Conservation (phyloP, 2,797 vertebrate genomes). For the Tarsius wallacei region DNA sequence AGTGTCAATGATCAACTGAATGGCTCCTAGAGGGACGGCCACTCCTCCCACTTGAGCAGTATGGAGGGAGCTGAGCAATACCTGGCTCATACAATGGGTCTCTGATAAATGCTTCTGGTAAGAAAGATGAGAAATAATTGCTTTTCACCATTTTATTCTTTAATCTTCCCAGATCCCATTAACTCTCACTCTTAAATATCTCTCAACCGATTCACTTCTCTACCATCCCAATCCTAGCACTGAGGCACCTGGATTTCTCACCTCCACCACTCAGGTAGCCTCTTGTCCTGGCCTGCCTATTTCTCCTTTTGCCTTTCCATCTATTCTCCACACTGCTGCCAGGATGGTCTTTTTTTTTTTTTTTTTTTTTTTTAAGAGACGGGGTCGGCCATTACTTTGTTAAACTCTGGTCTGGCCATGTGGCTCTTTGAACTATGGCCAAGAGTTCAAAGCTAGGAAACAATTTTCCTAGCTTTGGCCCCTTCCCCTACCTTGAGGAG, state of each 20-base stretch:
- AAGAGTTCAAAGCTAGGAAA: no score
- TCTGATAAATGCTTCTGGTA: not conserved
- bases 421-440: no score
- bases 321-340: not conserved
- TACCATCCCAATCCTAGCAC: not conserved
- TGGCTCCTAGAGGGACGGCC: not conserved
- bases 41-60: not conserved
- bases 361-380: no score
- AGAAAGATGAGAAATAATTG: not conserved
- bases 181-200: not conserved
- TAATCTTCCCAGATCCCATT: not conserved
- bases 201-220: not conserved
- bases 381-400: no score
- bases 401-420: no score
- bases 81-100: not conserved
- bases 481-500: no score
- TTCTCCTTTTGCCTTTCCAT: not conserved
- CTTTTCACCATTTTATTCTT: not conserved
- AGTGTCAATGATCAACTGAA: not conserved
- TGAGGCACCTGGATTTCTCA: not conserved
- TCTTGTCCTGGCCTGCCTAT: not conserved
- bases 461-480: no score
- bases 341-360: no score
- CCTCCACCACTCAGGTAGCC: fast-evolving
- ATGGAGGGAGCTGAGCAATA: not conserved